Evolutionary conservation across 2,113 vertebrate species (phyloP).

Genomic region (Serilophus lunatus): DNA sequence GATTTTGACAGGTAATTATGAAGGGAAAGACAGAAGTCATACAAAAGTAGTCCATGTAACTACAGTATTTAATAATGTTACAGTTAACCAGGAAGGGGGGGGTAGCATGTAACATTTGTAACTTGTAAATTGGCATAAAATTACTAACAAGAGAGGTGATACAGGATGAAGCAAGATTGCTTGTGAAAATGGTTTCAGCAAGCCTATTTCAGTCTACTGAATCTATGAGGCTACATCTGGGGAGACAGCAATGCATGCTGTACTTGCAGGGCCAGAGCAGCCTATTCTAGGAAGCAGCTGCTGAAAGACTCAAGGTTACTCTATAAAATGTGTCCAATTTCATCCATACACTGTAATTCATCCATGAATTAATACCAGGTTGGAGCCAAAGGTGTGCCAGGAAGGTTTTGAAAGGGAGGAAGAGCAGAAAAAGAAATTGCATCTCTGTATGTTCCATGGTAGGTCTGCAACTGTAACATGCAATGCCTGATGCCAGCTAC

Average conservation of each 20-base stretch:
- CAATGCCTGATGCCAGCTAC: accelerated
- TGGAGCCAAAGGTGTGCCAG: slow-evolving; percentile 2
- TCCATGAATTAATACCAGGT: not conserved
- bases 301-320: not conserved
- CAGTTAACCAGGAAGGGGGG: not conserved
- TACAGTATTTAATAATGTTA: not conserved
- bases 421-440: not conserved
- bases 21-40: not conserved
- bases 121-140: not conserved
- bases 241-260: not conserved
- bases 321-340: accelerated
- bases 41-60: not conserved
- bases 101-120: not conserved
- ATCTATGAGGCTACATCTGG: not conserved
- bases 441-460: not conserved
- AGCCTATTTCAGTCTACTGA: not conserved
- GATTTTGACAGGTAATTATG: not conserved
- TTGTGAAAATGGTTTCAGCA: not conserved
- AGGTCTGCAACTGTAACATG: accelerated
- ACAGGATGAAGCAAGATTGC: not conserved
- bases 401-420: not conserved
- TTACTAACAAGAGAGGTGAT: not conserved
- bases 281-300: not conserved
- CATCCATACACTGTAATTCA: not conserved
- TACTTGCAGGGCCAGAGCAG: not conserved